Conservation (phyloP, 2,113 vertebrate species). For the Parus major region DNA sequence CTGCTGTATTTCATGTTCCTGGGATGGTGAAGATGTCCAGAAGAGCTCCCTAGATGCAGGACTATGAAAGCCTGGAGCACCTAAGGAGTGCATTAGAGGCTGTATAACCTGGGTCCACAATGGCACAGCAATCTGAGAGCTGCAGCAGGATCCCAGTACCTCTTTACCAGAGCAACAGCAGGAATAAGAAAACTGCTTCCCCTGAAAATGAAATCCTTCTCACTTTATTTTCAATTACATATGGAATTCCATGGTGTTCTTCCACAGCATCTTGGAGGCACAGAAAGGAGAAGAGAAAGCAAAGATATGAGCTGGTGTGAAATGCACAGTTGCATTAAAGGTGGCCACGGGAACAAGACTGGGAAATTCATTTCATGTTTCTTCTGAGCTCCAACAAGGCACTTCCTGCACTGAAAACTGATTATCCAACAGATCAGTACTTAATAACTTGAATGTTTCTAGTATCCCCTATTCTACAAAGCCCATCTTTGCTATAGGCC, state of each 20-base stretch:
- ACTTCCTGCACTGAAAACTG: background rate
- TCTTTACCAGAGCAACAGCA: background rate
- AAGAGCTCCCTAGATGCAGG: background rate
- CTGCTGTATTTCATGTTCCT: background rate
- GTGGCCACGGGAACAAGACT: background rate
- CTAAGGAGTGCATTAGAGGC: background rate
- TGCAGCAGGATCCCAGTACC: background rate
- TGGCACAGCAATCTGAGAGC: background rate
- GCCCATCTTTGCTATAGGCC: background rate
- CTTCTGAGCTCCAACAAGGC: background rate
- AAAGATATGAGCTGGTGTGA: background rate
- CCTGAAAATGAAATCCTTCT: background rate
- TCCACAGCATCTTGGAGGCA: background rate
- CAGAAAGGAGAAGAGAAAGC: background rate
- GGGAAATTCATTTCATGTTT: background rate
- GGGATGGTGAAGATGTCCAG: background rate
- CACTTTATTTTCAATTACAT: background rate
- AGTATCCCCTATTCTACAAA: background rate
- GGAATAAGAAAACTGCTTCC: background rate
- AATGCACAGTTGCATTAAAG: background rate
- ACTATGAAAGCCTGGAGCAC: background rate
- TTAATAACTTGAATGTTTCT: background rate
- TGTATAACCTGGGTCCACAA: background rate
- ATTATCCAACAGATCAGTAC: background rate
- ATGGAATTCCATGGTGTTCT: background rate